Percentiles rank a stretch among this genome's conserved stretches.
phyloP scores from a whole-genome alignment of 2,888 invertebrate genomes.

The Cephus rjabovi region DNA sequence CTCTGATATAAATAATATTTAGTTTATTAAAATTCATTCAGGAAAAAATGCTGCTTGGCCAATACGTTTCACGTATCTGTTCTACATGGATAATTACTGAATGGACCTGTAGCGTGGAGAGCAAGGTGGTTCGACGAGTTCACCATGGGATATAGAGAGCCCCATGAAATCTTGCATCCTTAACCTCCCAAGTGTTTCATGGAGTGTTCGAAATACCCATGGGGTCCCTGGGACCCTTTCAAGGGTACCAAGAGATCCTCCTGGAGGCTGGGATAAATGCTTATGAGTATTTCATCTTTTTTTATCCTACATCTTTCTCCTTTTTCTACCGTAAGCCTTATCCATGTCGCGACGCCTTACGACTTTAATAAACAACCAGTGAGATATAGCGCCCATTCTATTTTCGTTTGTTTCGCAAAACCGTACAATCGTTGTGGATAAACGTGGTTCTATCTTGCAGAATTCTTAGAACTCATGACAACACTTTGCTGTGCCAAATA shows the following conservation, averaged over 20 bases:
- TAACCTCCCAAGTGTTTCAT: neutral
- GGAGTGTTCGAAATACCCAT: neutral
- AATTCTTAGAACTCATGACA: neutral
- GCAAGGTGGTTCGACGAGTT: neutral
- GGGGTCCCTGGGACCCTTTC: neutral
- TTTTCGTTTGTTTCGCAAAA: slow-evolving; percentile 3
- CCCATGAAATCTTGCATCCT: neutral
- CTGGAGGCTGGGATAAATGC: neutral
- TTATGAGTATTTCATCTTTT: neutral
- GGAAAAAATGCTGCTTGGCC: neutral
- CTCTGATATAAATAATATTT: neutral
- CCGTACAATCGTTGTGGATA: neutral
- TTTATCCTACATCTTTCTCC: neutral
- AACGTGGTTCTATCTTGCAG: neutral
- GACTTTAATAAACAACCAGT: slow-evolving; percentile 1
- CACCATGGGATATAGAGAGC: neutral
- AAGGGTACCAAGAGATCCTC: neutral
- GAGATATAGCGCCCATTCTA: slow-evolving; percentile 5
- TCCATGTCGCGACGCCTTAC: neutral
- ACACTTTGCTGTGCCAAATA: neutral
- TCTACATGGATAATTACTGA: neutral
- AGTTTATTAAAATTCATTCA: neutral
- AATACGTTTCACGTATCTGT: neutral
- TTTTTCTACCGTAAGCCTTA: neutral
- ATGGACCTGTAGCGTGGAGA: neutral